Percentiles rank a stretch among this genome's conserved stretches.
These are phyloP conservation scores for Fistularia tabacaria DNA, from an alignment of 2,797 vertebrate genomes.

Conservation along the genomic window DNA sequence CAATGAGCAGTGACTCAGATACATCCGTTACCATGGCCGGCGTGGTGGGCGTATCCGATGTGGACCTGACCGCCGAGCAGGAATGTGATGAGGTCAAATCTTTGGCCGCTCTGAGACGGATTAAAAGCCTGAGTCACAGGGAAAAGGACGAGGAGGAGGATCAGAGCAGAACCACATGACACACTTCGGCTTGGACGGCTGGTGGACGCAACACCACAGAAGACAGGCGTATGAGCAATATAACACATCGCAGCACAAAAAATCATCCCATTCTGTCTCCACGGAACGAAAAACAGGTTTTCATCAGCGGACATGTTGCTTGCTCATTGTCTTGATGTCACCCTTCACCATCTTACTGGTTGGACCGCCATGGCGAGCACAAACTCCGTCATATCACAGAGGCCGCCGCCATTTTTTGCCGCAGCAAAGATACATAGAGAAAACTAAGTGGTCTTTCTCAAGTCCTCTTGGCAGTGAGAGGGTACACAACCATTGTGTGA, in stretches of 20 bases:
- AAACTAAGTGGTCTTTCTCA: neutral
- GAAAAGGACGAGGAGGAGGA: constrained; percentile 20
- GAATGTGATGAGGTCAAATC: constrained; percentile 85
- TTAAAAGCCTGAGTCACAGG: constrained; percentile 12
- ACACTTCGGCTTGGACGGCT: too few relatives aligned
- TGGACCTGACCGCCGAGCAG: constrained; percentile 83
- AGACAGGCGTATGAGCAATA: constrained; percentile 70
- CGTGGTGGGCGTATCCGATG: constrained; percentile 82
- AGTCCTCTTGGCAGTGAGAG: neutral
- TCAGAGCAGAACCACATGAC: constrained; percentile 15
- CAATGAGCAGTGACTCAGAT: constrained; percentile 89
- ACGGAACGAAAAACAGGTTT: constrained; percentile 32
- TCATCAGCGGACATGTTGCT: constrained; percentile 23
- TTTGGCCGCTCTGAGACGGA: constrained; percentile 60
- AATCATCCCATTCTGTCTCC: constrained; percentile 42
- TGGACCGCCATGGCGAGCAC: too few relatives aligned
- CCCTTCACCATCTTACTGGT: neutral
- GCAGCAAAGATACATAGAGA: too few relatives aligned
- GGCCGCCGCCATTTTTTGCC: too few relatives aligned
- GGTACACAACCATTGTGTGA: constrained; percentile 16
- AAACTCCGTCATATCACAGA: too few relatives aligned
- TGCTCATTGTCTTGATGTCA: constrained; percentile 28
- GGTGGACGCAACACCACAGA: constrained; percentile 24
- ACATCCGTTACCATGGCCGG: constrained; percentile 84
- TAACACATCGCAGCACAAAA: constrained; percentile 57